Percentiles rank a stretch among this genome's conserved stretches.
These are phyloP conservation scores for Myotis pilosus DNA, from an alignment of 2,797 vertebrate species.

Conservation along the genomic window DNA sequence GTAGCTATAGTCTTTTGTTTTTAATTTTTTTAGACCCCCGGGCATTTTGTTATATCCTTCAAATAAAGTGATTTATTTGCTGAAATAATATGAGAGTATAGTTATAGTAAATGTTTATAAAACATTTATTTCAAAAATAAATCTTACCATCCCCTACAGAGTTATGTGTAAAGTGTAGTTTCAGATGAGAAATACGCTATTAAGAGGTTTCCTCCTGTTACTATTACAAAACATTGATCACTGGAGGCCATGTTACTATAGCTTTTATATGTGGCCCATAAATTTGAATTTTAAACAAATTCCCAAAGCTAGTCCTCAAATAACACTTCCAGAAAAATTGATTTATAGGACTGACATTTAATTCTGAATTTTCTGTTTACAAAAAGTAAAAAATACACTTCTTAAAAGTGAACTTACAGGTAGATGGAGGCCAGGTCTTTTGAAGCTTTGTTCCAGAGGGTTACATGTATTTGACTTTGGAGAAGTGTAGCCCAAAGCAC, in stretches of 20 bases:
- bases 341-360: neutral
- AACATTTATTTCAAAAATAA: neutral
- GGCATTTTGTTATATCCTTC: neutral
- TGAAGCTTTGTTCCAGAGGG: neutral
- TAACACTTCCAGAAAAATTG: neutral
- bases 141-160: neutral
- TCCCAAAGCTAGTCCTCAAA: neutral
- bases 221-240: neutral
- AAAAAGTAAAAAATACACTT: neutral
- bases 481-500: neutral
- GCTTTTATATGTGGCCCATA: neutral
- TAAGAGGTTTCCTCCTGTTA: neutral
- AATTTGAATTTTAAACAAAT: constrained; percentile 18
- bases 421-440: neutral
- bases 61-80: neutral
- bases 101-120: neutral
- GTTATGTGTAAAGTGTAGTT: neutral
- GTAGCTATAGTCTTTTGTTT: neutral
- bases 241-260: neutral
- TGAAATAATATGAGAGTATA: neutral
- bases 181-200: neutral
- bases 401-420: neutral
- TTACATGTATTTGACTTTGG: neutral
- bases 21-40: neutral
- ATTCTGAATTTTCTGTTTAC: neutral